Percentiles rank a stretch among this genome's conserved stretches.
Conservation (phyloP, 1,140 invertebrate species). For the Drosophila quadrilineata region DNA sequence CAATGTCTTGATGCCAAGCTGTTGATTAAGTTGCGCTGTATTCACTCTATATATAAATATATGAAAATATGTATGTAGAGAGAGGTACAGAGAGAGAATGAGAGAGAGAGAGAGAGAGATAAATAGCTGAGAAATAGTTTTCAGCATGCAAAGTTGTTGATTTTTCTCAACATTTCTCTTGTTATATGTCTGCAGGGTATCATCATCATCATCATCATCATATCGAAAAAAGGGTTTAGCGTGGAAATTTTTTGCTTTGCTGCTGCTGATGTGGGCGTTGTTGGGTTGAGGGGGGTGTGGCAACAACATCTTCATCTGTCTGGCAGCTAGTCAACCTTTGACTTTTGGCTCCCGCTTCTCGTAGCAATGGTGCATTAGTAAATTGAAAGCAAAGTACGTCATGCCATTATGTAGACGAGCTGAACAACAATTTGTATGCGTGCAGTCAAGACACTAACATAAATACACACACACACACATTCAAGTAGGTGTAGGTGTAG, state of each 20-base stretch:
- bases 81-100: no score
- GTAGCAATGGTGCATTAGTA: slow-evolving; percentile 65
- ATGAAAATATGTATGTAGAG: no score
- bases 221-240: no score
- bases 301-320: slow-evolving; percentile 30
- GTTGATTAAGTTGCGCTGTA: no score
- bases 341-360: slow-evolving; percentile 35
- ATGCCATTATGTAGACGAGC: slow-evolving; percentile 39
- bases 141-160: not conserved
- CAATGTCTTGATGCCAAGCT: no score
- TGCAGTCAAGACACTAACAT: slow-evolving; percentile 55
- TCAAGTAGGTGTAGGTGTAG: not conserved
- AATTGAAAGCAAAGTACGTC: slow-evolving; percentile 69
- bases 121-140: no score
- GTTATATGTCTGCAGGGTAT: slow-evolving; percentile 9
- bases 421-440: slow-evolving; percentile 36
- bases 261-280: not conserved
- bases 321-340: slow-evolving; percentile 54
- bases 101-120: no score
- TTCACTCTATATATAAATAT: no score
- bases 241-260: no score
- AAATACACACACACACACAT: slow-evolving; percentile 30
- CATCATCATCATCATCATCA: no score
- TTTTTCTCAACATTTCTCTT: not conserved
- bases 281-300: not conserved